These are phyloP conservation scores for Clitarchus hookeri DNA, from an alignment of 2,888 invertebrate species.

Conservation along the genomic window DNA sequence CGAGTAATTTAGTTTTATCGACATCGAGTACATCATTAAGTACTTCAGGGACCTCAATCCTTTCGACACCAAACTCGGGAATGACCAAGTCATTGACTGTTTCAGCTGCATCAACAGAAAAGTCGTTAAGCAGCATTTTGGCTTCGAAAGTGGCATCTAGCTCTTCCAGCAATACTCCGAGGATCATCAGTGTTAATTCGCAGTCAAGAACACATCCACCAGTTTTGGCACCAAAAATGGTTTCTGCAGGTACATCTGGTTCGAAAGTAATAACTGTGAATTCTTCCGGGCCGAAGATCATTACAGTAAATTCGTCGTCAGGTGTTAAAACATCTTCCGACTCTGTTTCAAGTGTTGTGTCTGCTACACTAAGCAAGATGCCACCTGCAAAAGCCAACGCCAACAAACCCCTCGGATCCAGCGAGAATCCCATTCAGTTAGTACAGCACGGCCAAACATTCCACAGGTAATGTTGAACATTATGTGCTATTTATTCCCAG, in stretches of 20 bases:
- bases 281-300: conserved; percentile 26
- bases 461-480: conserved; percentile 52
- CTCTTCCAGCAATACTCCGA: neutral
- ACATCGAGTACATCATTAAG: neutral
- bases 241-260: conserved; percentile 28
- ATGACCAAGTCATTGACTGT: neutral
- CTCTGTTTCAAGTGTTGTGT: conserved; percentile 30
- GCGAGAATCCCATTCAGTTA: conserved; percentile 62
- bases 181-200: neutral
- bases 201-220: neutral
- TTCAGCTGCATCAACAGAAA: neutral
- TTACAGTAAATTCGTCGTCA: conserved; percentile 26
- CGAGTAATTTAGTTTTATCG: neutral
- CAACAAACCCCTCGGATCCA: conserved; percentile 57
- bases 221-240: conserved; percentile 30
- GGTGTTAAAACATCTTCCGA: conserved; percentile 20
- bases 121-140: neutral
- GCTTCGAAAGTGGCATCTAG: conserved; percentile 15
- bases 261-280: conserved; percentile 34
- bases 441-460: conserved; percentile 64
- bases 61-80: neutral
- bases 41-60: neutral
- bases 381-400: conserved; percentile 41
- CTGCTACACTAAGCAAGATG: conserved; percentile 34
- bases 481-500: no score